Conservation (phyloP, 1,140 invertebrate genomes). For the Drosophila nikananu region DNA sequence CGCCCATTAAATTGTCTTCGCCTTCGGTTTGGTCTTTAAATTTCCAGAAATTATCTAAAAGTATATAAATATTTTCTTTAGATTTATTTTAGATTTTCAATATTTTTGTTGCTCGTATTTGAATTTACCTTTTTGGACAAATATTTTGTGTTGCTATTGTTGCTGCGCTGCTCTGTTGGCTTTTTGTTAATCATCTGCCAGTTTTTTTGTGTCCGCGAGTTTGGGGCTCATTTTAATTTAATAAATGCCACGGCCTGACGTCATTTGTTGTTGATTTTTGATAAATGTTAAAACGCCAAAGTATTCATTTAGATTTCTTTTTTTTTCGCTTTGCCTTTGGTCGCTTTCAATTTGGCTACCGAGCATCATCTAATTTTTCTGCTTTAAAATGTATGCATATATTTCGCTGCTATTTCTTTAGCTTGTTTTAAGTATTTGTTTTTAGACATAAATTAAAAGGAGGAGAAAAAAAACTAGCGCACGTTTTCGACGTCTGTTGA, state of each 20-base stretch:
- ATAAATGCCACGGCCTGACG: slow-evolving; percentile 68
- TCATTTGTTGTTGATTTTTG: slow-evolving; percentile 72
- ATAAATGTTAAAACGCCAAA: slow-evolving; percentile 66
- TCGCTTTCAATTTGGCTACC: slow-evolving; percentile 32
- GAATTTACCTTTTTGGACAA: slow-evolving; percentile 48
- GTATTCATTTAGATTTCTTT: slow-evolving; percentile 35
- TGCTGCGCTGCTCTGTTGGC: slow-evolving; percentile 19
- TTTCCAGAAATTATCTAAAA: slow-evolving; percentile 29
- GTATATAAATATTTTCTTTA: slow-evolving; percentile 25
- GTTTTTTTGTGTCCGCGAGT: slow-evolving; percentile 40
- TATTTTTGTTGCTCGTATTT: slow-evolving; percentile 25
- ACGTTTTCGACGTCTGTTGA: slow-evolving; percentile 27
- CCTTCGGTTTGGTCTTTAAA: slow-evolving; percentile 13
- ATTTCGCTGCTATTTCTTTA: slow-evolving; percentile 29
- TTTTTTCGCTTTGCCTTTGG: slow-evolving; percentile 2
- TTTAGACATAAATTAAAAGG: slow-evolving; percentile 57
- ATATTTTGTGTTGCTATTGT: slow-evolving; percentile 26
- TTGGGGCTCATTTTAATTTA: slow-evolving; percentile 58
- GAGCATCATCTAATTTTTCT: slow-evolving; percentile 41
- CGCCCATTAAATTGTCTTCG: slow-evolving; percentile 19
- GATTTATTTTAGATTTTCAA: slow-evolving; percentile 26
- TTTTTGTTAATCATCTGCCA: slow-evolving; percentile 53
- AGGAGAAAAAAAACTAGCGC: slow-evolving; percentile 12
- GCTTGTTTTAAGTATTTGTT: slow-evolving; percentile 50
- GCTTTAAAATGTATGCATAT: slow-evolving; percentile 50